Conservation (phyloP, 2,113 vertebrate genomes). For the Pantherophis guttatus region DNA sequence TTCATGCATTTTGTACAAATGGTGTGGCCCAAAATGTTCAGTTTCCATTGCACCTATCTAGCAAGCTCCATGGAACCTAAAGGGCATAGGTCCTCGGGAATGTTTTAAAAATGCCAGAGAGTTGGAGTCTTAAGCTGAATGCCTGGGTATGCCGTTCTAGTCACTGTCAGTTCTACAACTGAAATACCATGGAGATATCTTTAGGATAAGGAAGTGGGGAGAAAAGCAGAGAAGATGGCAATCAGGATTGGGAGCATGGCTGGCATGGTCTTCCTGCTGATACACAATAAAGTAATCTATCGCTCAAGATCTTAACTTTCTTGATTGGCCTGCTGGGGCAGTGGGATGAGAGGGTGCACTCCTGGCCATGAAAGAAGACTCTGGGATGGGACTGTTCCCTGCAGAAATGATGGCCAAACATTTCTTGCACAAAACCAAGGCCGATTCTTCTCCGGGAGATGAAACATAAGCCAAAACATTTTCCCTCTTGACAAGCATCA, state of each 20-base stretch:
- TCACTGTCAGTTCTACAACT: neutral
- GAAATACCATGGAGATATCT: neutral
- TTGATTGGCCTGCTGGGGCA: neutral
- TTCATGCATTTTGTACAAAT: neutral
- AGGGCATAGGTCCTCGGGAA: neutral
- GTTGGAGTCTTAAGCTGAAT: neutral
- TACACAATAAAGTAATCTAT: neutral
- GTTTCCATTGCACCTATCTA: neutral
- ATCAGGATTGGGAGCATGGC: neutral
- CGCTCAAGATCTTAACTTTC: neutral
- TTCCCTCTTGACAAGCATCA: constrained; percentile 47
- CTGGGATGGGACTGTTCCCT: neutral
- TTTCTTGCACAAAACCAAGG: neutral
- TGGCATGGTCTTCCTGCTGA: neutral
- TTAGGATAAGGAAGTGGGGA: neutral
- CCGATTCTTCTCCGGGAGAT: neutral
- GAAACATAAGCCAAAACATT: constrained; percentile 5
- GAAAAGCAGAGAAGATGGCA: neutral
- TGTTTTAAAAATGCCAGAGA: neutral
- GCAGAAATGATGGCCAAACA: neutral
- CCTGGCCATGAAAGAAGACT: neutral
- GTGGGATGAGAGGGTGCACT: neutral
- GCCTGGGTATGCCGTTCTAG: neutral
- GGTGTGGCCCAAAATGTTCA: neutral
- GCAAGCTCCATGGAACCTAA: neutral